Conservation (phyloP, 2,113 vertebrate species). For the Hydrochoerus hydrochaeris region DNA sequence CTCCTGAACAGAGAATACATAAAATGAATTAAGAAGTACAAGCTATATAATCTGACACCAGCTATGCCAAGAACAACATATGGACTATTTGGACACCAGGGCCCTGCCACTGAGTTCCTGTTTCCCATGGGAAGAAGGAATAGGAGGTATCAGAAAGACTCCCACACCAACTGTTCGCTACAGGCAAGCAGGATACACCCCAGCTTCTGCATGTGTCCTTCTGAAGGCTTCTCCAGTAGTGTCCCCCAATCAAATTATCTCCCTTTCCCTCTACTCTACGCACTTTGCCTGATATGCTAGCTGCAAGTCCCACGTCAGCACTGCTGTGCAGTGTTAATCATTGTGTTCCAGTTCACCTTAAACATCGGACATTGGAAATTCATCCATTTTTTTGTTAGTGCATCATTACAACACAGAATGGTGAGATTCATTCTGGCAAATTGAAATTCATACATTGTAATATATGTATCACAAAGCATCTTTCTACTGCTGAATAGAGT, state of each 20-base stretch:
- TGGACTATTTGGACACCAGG: neutral
- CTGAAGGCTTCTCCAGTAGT: neutral
- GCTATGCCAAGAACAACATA: neutral
- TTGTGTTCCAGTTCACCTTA: neutral
- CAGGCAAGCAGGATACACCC: neutral
- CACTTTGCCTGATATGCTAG: too few species aligned
- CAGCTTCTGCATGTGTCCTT: neutral
- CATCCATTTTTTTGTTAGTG: too few species aligned
- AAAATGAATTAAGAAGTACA: neutral
- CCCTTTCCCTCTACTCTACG: rapidly evolving
- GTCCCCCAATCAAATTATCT: neutral
- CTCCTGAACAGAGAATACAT: neutral
- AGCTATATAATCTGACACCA: neutral
- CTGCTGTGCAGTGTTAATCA: neutral
- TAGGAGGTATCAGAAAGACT: neutral
- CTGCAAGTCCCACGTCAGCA: too few species aligned
- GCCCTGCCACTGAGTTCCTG: neutral
- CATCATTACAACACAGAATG: too few species aligned
- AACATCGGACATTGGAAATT: neutral
- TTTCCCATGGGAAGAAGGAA: neutral
- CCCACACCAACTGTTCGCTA: neutral
- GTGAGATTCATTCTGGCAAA: too few species aligned
- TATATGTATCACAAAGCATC: too few species aligned
- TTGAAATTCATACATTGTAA: too few species aligned
- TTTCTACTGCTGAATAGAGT: too few species aligned